Base-by-base conservation (phyloP, 2,113 vertebrate genomes). In the Pedetes capensis region DNA sequence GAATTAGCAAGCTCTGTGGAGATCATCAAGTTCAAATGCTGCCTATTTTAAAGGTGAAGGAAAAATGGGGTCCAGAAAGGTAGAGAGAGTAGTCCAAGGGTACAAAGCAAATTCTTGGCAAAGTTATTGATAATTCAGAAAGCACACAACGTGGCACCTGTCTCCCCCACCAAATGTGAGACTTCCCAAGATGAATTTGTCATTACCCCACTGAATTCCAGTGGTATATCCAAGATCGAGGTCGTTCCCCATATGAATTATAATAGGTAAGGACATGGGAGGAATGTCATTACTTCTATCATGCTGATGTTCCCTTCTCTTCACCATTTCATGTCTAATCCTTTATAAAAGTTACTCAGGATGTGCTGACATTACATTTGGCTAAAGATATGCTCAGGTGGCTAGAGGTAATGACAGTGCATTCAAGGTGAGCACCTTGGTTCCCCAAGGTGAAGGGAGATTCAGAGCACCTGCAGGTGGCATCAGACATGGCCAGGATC, bases 1-100 rank as follows among this genome's bases (percentile, higher is more conserved):
- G 49, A 86, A 88, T 12, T 84, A 69, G 37, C 55, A 89, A 96
- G 34, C 32, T 42, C 92, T 66, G 71, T 71, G 72, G 68, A 87
- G 85, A 88, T 49, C 55, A 84, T 12, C 44, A 95, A 89, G 57
- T 14, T 90, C 37, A 86, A 74, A 39, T 42, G 59, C 27, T 72
- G 13, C 64, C 53, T 92, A 44, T 92, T 57, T 81, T 71, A 93
- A 95, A 85, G 63, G 71, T 27, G 3, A 2, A 12, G 23, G 4
- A 29, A 20, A 64, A 51, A 23, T 27, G 14, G 39, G 32, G 63
- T 8, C 49, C 27, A 87, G 80, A 93, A 74, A 87, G 12, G 4
- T 69, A n/a, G 42, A 27, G 6, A 84, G 55, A 90, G 7, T 23
- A n/a, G 8, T 59, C 18, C 13, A 87, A 61, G 39, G n/a, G 13